Evolutionary conservation across 1,140 invertebrate species (phyloP).

Genomic region (Pogonomyrmex barbatus): DNA sequence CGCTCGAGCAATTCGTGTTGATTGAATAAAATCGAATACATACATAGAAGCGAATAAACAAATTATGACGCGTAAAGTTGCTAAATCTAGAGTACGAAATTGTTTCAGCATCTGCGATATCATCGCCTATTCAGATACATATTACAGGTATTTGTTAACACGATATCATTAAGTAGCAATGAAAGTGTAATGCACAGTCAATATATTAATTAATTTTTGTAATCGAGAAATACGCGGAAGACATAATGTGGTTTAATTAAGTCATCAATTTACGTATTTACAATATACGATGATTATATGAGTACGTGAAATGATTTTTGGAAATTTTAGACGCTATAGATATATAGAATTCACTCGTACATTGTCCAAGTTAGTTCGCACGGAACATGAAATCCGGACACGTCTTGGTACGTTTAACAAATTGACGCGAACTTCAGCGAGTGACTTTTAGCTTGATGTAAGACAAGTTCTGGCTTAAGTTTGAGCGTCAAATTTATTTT

Average conservation of each 20-base stretch:
- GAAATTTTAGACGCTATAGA: conserved; percentile 27
- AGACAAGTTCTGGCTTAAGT: conserved; percentile 41
- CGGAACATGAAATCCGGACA: conserved; percentile 65
- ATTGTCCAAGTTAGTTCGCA: conserved; percentile 67
- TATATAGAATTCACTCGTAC: conserved; percentile 51
- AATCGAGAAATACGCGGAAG: not conserved
- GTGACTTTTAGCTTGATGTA: conserved; percentile 56
- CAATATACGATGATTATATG: not conserved
- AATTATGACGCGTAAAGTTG: not conserved
- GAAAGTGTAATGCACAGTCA: not conserved
- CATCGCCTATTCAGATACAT: not conserved
- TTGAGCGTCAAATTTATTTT: conserved; percentile 56
- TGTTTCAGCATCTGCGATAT: not conserved
- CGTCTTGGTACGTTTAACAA: conserved; percentile 73
- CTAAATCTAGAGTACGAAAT: not conserved
- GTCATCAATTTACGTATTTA: no score
- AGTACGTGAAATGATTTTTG: conserved; percentile 26
- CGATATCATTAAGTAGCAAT: not conserved
- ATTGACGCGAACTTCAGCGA: conserved; percentile 69
- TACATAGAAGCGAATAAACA: not conserved
- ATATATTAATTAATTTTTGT: not conserved
- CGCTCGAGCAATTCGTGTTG: not conserved
- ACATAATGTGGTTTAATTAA: not conserved
- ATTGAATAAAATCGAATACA: conserved; percentile 33
- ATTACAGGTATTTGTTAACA: not conserved